Base-by-base conservation (phyloP, 2,888 invertebrate species). In the Drosophila buzzatii region DNA sequence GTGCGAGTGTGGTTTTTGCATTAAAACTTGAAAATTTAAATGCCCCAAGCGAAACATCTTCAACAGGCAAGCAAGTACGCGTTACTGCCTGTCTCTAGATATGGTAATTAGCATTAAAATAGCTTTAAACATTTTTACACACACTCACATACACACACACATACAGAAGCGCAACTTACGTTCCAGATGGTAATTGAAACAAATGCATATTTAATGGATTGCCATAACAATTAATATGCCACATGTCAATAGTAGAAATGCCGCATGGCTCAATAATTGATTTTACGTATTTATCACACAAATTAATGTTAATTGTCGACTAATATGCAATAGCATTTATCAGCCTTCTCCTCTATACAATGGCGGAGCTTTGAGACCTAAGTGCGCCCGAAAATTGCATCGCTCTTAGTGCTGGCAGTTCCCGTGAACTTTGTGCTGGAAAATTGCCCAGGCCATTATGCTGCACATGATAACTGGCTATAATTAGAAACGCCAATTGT, bases 11-110 rank as follows among this genome's bases (percentile, higher is more conserved):
- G 62, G 47, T 58, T 80, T 86, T 89, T 85, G 78, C 82, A 89
- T 85, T 87, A 89, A 87, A 85, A 89, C 85, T 89, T 84, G 73
- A 72, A 82, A 89, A 85, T 82, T 89, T 87, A 89, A 85, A 85
- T 82, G 82, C 88, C 85, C 69, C 62, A 76, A 85, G 85, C 82
- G 78, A 72, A 70, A 63, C 74, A 85, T 73, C 84, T 83, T 81
- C 73, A 84, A 58, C 69, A 47, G 59, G 51, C 52, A 47, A 59
- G 71, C 56, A 71, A 83, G 81, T 65, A 65, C 60, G 33, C 20
- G 56, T 39, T 64, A 47, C 57, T 60, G 49, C 42, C 37, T 64
- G 70, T 72, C 66, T 70, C 70, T 70, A 70, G 58, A 58, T 70
- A 45, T 67, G 62, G 64, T 83, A 88, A 83, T 83, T 83, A 83